A percentile compares a stretch with the other conserved stretches of the same genome.
These are phyloP conservation scores for Coptotermes formosanus DNA, from an alignment of 1,140 invertebrate genomes.

Conservation along the genomic window DNA sequence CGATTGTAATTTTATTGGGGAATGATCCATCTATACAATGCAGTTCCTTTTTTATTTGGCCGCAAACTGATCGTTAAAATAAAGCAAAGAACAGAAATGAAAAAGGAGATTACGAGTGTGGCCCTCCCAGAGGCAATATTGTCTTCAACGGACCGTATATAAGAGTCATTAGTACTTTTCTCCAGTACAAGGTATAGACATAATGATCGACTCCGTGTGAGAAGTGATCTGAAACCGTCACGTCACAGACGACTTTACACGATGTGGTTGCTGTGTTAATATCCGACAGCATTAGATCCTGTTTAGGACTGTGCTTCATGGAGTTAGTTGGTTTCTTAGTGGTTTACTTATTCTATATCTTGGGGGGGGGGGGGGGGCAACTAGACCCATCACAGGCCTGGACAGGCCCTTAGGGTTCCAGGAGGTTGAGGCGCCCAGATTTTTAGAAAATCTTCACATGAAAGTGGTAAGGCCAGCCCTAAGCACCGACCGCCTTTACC, in stretches of 20 bases:
- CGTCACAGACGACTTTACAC: background rate
- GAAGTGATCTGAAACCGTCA: background rate
- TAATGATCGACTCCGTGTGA: background rate
- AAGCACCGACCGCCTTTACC: no score
- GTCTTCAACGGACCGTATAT: background rate
- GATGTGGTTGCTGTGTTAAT: background rate
- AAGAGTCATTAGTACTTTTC: background rate
- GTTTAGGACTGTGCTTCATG: no score
- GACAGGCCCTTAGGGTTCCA: no score
- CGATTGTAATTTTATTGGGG: background rate
- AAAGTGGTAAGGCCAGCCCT: no score
- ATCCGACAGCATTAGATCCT: no score
- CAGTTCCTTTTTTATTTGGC: background rate
- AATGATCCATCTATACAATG: background rate
- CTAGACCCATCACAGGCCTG: no score
- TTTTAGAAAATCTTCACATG: no score
- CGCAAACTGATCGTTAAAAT: background rate
- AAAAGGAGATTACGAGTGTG: background rate
- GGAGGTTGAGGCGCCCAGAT: no score
- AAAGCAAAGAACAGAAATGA: background rate
- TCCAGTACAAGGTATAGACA: conserved; percentile 5
- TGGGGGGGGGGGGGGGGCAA: no score
- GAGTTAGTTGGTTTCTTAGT: no score
- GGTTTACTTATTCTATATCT: no score
- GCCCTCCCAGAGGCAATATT: background rate